A percentile compares a stretch with the other conserved stretches of the same genome.
Conservation (phyloP, 1,140 invertebrate species). For the Apis dorsata region DNA sequence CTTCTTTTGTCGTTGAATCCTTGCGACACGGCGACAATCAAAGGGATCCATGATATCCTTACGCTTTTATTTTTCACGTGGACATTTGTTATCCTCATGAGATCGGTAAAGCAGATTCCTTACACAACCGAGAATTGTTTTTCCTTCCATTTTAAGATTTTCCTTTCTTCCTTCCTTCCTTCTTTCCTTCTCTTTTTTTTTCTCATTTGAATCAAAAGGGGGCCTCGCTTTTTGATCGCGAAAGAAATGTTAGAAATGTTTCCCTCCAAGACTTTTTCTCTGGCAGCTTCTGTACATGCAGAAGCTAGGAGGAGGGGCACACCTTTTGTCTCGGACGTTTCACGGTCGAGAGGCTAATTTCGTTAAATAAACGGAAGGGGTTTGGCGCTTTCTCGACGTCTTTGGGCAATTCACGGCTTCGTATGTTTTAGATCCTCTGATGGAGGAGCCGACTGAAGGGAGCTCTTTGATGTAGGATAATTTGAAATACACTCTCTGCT, state of each 20-base stretch:
- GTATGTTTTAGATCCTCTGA: background rate
- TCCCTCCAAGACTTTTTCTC: background rate
- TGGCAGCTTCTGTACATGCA: background rate
- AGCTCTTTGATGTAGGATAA: background rate
- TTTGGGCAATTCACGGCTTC: background rate
- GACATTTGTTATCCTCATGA: slow-evolving; percentile 12
- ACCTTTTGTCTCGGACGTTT: background rate
- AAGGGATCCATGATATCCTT: background rate
- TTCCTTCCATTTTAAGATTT: background rate
- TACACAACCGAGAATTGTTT: background rate
- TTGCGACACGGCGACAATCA: slow-evolving; percentile 10
- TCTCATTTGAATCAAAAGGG: background rate
- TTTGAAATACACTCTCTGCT: background rate
- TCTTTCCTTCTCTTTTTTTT: background rate
- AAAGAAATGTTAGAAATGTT: background rate
- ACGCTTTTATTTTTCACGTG: slow-evolving; percentile 21
- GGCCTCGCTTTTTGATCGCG: background rate
- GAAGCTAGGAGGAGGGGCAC: too few species aligned
- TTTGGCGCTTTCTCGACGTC: background rate
- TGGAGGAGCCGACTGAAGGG: background rate
- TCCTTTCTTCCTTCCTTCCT: background rate
- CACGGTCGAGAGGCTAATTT: background rate
- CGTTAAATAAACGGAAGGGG: background rate
- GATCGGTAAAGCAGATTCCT: background rate
- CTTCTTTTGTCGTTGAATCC: background rate